Base-by-base conservation (phyloP, 2,797 vertebrate species). In the Hypotaenidia okinawae region DNA sequence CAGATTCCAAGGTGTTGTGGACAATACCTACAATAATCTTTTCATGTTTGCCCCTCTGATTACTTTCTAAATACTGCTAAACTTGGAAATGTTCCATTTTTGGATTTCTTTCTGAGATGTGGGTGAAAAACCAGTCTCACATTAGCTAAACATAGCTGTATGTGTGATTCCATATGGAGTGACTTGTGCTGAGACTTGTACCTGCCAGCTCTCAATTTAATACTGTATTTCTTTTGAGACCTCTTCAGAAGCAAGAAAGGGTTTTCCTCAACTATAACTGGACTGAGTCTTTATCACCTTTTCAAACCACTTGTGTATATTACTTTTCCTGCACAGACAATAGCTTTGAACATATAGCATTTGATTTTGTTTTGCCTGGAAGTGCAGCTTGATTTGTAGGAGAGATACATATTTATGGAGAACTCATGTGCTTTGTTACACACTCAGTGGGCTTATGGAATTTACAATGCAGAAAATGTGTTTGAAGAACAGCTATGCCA, bases 161-260 rank as follows among this genome's bases (percentile, higher is more conserved):
- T 84, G 30, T 90, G 62, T 82, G 54, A 51, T 66, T 82, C 64
- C 3, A 1, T 83, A 52, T 43, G 28, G 37, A 76, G 70, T 37
- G 49, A 89, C 39, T 78, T 93, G 37, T 74, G 86, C 84, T 83
- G 85, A 84, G 64, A 2, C 21, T 84, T 75, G 41, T 15, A 77
- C 21, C 33, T 76, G 32, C 41, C 58, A 80, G 37, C n/a, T 55
- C n/a, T 84, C 27, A 7, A 1, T 61, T 87, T 67, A 85, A 66
- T 39, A 43, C 32, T 32, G 49, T 43, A 4, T 41, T 93, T 84
- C 30, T 72, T 75, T 62, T 39, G 52, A 86, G 41, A 33, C 28
- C 33, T 78, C 69, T 86, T 10, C 16, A 33, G 33, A 87, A 84
- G 18, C 13, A 16, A 84, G 51, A 67, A 72, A 59, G 54, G 11